Evolutionary conservation across 1,140 invertebrate species (phyloP).

Genomic region (Drosophila lowei): DNA sequence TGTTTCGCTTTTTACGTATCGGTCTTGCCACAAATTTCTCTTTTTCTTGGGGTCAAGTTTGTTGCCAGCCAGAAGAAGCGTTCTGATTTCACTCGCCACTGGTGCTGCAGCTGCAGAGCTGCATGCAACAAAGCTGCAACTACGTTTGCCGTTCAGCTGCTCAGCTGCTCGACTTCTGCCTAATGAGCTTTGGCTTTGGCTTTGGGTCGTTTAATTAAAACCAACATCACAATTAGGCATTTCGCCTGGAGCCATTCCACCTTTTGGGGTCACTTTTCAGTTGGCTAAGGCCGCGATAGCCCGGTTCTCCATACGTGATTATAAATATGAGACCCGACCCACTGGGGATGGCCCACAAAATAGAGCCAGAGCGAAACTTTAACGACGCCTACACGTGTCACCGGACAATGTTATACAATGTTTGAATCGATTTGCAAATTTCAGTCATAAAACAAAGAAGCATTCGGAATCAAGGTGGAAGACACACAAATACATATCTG

Average conservation of each 20-base stretch:
- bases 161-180: constrained; percentile 22
- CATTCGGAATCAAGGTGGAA: constrained; percentile 21
- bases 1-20: constrained; percentile 33
- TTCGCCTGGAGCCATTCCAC: constrained; percentile 32
- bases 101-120: constrained; percentile 25
- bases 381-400: constrained; percentile 69
- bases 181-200: constrained; percentile 34
- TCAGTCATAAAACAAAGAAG: constrained; percentile 45
- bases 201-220: constrained; percentile 51
- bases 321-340: constrained; percentile 48
- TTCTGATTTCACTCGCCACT: constrained; percentile 69
- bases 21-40: constrained; percentile 71
- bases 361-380: constrained; percentile 1
- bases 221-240: constrained; percentile 55
- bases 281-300: constrained; percentile 2
- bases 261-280: constrained; percentile 48
- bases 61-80: constrained; percentile 63
- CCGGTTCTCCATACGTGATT: constrained; percentile 47
- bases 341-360: constrained; percentile 34
- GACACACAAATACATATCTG: not conserved
- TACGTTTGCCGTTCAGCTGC: constrained; percentile 13
- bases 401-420: constrained; percentile 51
- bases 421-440: constrained; percentile 62
- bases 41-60: constrained; percentile 81
- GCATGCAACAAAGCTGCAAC: constrained; percentile 34